A percentile compares a stretch with the other conserved stretches of the same genome.
These are phyloP conservation scores for Sebastes kiyomatsui DNA, from an alignment of 2,797 vertebrate species.

Conservation along the genomic window DNA sequence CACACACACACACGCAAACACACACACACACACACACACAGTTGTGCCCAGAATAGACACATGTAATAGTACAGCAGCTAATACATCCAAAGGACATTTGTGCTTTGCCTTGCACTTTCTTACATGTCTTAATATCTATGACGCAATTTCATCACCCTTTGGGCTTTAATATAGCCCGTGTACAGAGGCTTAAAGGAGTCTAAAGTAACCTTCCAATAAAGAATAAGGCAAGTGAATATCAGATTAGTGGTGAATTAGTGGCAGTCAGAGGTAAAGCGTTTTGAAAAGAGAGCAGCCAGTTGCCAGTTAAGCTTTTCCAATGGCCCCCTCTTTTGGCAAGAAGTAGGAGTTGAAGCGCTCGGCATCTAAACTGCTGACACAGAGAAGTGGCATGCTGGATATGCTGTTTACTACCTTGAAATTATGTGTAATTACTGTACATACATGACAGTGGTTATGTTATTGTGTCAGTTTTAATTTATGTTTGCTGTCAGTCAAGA, in stretches of 20 bases:
- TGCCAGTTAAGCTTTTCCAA: constrained; percentile 49
- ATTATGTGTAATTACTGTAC: background rate
- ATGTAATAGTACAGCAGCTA: background rate
- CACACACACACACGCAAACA: background rate
- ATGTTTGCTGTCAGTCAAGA: background rate
- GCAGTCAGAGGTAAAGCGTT: background rate
- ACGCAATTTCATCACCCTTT: background rate
- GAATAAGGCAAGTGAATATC: background rate
- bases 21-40: background rate
- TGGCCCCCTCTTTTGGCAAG: constrained; percentile 77
- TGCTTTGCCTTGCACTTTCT: constrained; percentile 3
- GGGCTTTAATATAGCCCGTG: background rate
- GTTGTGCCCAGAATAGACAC: background rate
- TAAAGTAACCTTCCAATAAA: background rate
- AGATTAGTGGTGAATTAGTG: background rate
- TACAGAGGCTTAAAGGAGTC: background rate
- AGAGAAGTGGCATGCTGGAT: background rate
- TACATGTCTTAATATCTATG: background rate
- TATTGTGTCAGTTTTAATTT: background rate
- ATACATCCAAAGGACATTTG: background rate
- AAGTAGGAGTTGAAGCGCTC: constrained; percentile 15
- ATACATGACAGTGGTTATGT: background rate
- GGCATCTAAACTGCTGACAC: constrained; percentile 19
- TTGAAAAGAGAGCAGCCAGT: background rate
- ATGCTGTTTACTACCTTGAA: background rate